A percentile compares a stretch with the other conserved stretches of the same genome.
phyloP scores from a whole-genome alignment of 2,888 invertebrate species.

The Cantharis rufa region DNA sequence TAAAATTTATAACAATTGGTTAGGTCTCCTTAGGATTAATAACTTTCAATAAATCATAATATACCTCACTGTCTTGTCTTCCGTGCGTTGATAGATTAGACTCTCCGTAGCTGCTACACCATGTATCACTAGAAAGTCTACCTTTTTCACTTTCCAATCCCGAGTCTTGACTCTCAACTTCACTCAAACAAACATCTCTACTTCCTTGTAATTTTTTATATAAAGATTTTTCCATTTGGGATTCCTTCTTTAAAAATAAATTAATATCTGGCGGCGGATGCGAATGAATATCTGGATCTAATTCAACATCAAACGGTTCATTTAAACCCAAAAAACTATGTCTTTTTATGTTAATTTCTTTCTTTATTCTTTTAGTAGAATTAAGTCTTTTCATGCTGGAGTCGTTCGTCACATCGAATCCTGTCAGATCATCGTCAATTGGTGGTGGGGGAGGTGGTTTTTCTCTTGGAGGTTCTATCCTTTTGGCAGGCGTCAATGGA shows the following conservation, averaged over 20 bases:
- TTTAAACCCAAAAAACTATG: constrained; percentile 86
- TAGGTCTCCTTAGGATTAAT: background rate
- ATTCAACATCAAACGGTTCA: constrained; percentile 70
- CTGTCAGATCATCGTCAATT: constrained; percentile 54
- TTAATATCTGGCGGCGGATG: constrained; percentile 81
- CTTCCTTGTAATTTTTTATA: constrained; percentile 63
- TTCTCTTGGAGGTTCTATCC: constrained; percentile 56
- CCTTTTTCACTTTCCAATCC: constrained; percentile 71
- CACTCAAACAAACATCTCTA: constrained; percentile 45
- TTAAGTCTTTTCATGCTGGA: constrained; percentile 69
- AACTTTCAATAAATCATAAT: background rate
- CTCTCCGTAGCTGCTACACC: constrained; percentile 57
- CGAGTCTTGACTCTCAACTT: constrained; percentile 73
- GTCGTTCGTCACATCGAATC: constrained; percentile 22
- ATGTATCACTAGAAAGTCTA: constrained; percentile 61
- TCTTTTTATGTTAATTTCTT: constrained; percentile 81
- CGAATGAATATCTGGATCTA: constrained; percentile 69
- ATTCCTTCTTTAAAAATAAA: constrained; percentile 78
- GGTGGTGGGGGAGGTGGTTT: constrained; percentile 73
- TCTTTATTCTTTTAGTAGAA: constrained; percentile 83
- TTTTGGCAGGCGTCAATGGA: constrained; percentile 36
- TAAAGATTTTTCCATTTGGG: constrained; percentile 75
- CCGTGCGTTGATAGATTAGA: constrained; percentile 61
- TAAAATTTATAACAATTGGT: background rate
- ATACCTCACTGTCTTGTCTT: constrained; percentile 77